Evolutionary conservation across 2,797 vertebrate genomes (phyloP), one percentile per base, ranked within the genome.

Genomic region (Neosalanx taihuensis): DNA sequence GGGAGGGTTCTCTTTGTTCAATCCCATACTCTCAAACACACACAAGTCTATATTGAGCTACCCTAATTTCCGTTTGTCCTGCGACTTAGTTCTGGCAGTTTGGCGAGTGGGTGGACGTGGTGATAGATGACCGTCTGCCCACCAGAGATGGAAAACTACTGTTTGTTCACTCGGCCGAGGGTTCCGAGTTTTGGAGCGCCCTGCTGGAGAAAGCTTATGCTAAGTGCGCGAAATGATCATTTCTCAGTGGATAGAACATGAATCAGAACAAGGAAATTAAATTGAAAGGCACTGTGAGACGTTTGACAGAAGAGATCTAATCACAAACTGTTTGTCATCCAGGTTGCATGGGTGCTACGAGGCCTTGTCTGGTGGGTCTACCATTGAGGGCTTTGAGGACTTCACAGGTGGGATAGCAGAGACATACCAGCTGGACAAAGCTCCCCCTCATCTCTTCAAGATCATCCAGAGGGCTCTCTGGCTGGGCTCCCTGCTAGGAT

Each of bases 341-440:
- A 97, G 95, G 80, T 15, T 96, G 71, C 90, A 92, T 0, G 94
- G 95, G 5, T 94, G 91, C 68, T 97, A 98, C 0, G 95, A 98
- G 85, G 92, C 94, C 70, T 90, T 98, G 3, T 59, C 90, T 4
- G 96, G 95, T 51, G 95, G 96, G 6, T 94, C 90, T 77, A 93
- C 92, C 0, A 85, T 92, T 1, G 96, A 97, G 72, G 97, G 94
- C 2, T 96, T 98, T 87, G 95, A 96, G 81, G 95, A 97, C 81
- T 98, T 97, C 86, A 98, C 95, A 0, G 97, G 96, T 4, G 96
- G 96, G 33, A 96, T 98, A 30, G 90, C 93, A 0, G 97, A 99
- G 84, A 90, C 78, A 1, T 97, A 93, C 13, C 78, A 88, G 23
- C 80, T 97, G 66, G 72, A 66, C 66, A 90, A 84, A 7, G 90